These are phyloP conservation scores for Onychostoma macrolepis DNA, from an alignment of 2,113 vertebrate genomes.

Conservation along the genomic window DNA sequence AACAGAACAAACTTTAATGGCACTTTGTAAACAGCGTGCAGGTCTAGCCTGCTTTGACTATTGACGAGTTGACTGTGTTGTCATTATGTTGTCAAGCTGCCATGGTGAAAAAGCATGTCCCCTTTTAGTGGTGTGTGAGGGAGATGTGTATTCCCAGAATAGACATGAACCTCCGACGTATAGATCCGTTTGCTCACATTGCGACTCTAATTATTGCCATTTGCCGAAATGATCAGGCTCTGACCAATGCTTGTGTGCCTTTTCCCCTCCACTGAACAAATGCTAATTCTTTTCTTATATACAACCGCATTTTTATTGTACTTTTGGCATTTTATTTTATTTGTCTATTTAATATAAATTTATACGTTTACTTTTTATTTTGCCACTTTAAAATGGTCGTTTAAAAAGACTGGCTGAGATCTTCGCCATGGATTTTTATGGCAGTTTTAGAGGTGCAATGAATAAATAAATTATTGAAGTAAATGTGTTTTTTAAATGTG, in stretches of 20 bases:
- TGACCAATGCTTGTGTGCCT: neutral
- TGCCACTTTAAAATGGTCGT: too few relatives aligned
- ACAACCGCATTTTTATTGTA: neutral
- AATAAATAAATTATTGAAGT: neutral
- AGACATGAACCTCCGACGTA: neutral
- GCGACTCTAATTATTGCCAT: neutral
- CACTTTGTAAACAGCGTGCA: conserved; percentile 38
- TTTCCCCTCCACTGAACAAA: neutral
- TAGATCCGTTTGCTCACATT: neutral
- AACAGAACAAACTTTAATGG: conserved; percentile 53
- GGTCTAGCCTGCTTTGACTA: conserved; percentile 21
- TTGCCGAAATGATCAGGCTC: neutral
- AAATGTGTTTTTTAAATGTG: neutral
- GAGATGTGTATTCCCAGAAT: neutral
- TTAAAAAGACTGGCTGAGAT: neutral
- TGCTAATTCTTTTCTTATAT: neutral
- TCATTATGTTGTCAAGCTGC: conserved; percentile 37
- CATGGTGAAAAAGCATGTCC: neutral
- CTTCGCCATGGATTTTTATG: neutral
- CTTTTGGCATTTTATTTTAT: neutral
- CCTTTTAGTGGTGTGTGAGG: neutral
- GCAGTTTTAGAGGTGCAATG: neutral
- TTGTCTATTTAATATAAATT: too few relatives aligned
- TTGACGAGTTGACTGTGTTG: conserved; percentile 5
- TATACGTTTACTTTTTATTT: too few relatives aligned